phyloP scores from a whole-genome alignment of 2,888 invertebrate genomes.

The Mactromeris polynyma region DNA sequence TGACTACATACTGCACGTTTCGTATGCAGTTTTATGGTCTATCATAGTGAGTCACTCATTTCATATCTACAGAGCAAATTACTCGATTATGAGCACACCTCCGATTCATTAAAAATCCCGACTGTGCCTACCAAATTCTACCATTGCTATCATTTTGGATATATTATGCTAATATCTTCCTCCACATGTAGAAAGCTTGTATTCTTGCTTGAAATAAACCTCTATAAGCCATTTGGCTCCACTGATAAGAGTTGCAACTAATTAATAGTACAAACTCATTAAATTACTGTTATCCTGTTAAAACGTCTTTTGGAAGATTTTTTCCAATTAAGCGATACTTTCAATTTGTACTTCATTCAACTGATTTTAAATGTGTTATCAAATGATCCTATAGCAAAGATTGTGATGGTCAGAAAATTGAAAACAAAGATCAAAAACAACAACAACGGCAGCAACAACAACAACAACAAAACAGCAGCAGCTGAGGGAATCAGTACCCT shows the following conservation, averaged over 20 bases:
- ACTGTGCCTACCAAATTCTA: neutral
- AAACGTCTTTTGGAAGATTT: neutral
- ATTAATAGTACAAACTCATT: neutral
- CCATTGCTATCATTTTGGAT: constrained; percentile 4
- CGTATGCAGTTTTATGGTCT: neutral
- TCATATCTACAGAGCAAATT: neutral
- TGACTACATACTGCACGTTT: neutral
- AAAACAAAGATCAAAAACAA: no score
- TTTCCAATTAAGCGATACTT: no score
- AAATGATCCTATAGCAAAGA: no score
- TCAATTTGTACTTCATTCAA: no score
- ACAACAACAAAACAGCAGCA: no score
- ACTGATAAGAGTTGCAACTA: neutral
- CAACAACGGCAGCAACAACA: no score
- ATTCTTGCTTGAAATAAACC: constrained; percentile 4
- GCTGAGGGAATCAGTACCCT: no score
- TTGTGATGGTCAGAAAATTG: no score
- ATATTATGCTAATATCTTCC: neutral
- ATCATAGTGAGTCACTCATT: neutral
- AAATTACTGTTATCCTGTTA: neutral
- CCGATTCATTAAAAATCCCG: neutral
- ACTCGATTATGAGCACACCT: constrained; percentile 2
- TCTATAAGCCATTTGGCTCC: neutral
- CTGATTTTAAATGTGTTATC: no score
- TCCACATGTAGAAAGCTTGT: neutral